Base-by-base conservation (phyloP, 1,140 invertebrate genomes). In the Aphelinus certus region DNA sequence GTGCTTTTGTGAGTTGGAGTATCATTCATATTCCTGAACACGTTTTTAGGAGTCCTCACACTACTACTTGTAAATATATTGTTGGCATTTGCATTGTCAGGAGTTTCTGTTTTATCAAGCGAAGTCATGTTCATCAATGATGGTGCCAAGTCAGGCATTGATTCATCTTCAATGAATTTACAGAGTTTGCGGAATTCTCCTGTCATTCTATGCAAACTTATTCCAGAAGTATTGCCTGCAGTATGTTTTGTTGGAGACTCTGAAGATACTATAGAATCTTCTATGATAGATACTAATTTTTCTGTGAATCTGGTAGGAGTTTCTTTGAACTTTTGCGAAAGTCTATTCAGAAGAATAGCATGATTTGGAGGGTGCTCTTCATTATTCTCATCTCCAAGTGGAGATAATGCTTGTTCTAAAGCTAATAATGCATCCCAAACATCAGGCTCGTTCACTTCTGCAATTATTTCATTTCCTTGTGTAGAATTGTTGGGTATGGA, bases 101-200 rank as follows among this genome's bases (percentile, higher is more conserved):
- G 71, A n/a, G 47, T 71, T 71, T 51, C n/a, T 1, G 42, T 65
- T 6, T 71, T 58, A 51, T 66, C 63, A 4, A n/a, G 65, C 43
- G 56, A 57, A 26, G 73, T 75, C 47, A 72, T 67, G 65, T 70
- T 74, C 43, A 77, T 71, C 9, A 77, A 65, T 58, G 80, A 82
- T 48, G 66, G 57, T 10, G 73, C 64, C 78, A 72, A 79, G 49
- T 82, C 81, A n/a, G 83, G 83, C 66, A 74, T 70, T 46, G 85
- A 82, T 66, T 86, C 85, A 73, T 86, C 83, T 62, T 85, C 83
- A 62, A 86, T 84, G 49, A 82, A 86, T 78, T 85, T 86, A 56
- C 83, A 83, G 4, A 85, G 67, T 74, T 84, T 85, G 1, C 79
- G 63, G 71, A 86, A 83, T 73, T 86, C 83, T n/a, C 76, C 78